These are phyloP conservation scores for Phalloptychus januarius DNA, from an alignment of 2,797 vertebrate genomes.

Conservation along the genomic window DNA sequence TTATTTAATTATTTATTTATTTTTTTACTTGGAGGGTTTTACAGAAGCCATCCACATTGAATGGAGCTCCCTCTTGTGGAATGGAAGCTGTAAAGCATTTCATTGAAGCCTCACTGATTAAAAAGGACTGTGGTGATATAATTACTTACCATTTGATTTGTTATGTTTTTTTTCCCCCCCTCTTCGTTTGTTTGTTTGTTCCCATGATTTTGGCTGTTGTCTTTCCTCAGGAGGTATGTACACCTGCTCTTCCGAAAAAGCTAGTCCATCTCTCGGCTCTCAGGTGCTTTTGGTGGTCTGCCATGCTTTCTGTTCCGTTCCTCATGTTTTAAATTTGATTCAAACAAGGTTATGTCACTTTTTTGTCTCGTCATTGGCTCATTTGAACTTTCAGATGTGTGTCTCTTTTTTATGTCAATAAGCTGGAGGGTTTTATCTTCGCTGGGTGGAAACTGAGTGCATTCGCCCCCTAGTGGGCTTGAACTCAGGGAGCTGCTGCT, in stretches of 20 bases:
- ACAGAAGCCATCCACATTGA: constrained; percentile 36
- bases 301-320: constrained; percentile 76
- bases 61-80: constrained; percentile 66
- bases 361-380: constrained; percentile 78
- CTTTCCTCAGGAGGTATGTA: constrained; percentile 99
- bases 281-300: constrained; percentile 86
- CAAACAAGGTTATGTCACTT: constrained; percentile 61
- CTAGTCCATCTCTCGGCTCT: constrained; percentile 84
- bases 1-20: constrained; percentile 2
- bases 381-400: constrained; percentile 67
- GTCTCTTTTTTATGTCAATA: constrained; percentile 76
- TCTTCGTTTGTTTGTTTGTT: constrained; percentile 88
- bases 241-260: constrained; percentile 80
- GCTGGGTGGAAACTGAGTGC: constrained; percentile 55
- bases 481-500: constrained; percentile 51
- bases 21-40: constrained; percentile 64
- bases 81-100: constrained; percentile 66
- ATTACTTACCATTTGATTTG: constrained; percentile 88
- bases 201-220: constrained; percentile 98
- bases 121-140: constrained; percentile 73
- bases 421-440: constrained; percentile 64
- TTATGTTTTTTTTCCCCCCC: constrained; percentile 88
- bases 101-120: constrained; percentile 64
- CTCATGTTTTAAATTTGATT: constrained; percentile 55
- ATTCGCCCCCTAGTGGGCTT: constrained; percentile 41